These are phyloP conservation scores for Cheilosia impressa DNA, from an alignment of 2,888 invertebrate genomes.

Conservation along the genomic window DNA sequence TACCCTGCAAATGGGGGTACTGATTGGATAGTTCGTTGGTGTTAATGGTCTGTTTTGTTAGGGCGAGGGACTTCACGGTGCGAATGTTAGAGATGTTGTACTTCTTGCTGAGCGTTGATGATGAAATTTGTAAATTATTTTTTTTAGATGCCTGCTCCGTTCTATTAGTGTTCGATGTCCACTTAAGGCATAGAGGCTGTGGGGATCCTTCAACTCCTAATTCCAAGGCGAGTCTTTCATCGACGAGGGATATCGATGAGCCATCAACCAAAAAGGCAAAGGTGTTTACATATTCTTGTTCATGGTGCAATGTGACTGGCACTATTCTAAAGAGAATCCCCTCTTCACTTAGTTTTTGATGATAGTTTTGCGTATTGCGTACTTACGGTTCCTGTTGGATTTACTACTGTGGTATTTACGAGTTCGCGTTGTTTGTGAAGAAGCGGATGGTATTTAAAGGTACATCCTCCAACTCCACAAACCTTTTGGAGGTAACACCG, in stretches of 20 bases:
- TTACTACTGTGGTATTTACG: neutral
- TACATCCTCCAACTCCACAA: constrained; percentile 50
- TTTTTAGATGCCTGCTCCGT: constrained; percentile 5
- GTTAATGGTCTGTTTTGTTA: constrained; percentile 23
- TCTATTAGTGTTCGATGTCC: constrained; percentile 25
- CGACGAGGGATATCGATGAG: constrained; percentile 29
- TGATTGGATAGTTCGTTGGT: neutral
- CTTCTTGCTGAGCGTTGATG: neutral
- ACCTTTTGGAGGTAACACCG: constrained; percentile 28
- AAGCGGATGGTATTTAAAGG: constrained; percentile 48
- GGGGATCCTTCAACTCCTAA: constrained; percentile 1
- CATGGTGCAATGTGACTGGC: constrained; percentile 1
- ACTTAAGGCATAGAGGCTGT: constrained; percentile 32
- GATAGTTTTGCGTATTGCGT: neutral
- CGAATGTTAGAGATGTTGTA: constrained; percentile 3
- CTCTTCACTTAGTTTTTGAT: neutral
- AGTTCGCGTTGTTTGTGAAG: constrained; percentile 36
- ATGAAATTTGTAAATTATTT: constrained; percentile 18
- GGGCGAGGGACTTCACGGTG: constrained; percentile 4
- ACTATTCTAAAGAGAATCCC: constrained; percentile 22
- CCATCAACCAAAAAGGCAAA: constrained; percentile 33
- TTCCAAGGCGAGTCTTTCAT: neutral
- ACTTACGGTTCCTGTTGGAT: neutral
- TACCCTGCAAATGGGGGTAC: neutral
- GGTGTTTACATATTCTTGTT: neutral